Conservation (phyloP, 2,888 invertebrate species). For the Andrena praecox region DNA sequence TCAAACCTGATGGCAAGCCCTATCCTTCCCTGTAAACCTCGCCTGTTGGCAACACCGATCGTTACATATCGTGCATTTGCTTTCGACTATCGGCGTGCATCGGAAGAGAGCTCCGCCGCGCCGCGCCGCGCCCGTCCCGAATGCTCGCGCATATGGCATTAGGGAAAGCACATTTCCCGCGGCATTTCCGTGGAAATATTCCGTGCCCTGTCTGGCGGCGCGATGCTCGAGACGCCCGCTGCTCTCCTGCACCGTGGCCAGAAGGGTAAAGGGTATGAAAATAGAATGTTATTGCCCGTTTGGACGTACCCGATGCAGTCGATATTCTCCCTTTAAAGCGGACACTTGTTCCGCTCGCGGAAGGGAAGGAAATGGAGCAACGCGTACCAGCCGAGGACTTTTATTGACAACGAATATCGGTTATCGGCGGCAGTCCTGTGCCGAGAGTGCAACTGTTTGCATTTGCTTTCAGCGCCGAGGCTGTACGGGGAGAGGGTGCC, state of each 20-base stretch:
- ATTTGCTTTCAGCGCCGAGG: conserved; percentile 85
- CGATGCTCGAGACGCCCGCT: neutral
- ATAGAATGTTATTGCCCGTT: conserved; percentile 60
- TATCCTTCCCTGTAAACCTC: too few relatives aligned
- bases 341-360: conserved; percentile 33
- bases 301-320: conserved; percentile 38
- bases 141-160: conserved; percentile 2
- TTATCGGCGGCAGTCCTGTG: conserved; percentile 36
- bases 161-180: conserved; percentile 16
- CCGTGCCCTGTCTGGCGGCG: neutral
- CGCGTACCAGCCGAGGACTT: conserved; percentile 31
- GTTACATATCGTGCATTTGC: neutral
- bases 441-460: conserved; percentile 32
- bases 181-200: neutral
- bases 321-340: conserved; percentile 50
- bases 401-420: conserved; percentile 57
- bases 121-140: neutral
- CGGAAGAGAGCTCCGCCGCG: conserved; percentile 4
- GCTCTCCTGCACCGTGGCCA: neutral
- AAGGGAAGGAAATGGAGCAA: conserved; percentile 46
- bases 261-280: conserved; percentile 52
- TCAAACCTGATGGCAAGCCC: too few relatives aligned
- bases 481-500: conserved; percentile 87
- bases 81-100: conserved; percentile 8
- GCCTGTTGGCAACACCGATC: neutral